These are phyloP conservation scores for Leptarthrus brevirostris DNA, from an alignment of 2,888 invertebrate genomes.

Conservation along the genomic window DNA sequence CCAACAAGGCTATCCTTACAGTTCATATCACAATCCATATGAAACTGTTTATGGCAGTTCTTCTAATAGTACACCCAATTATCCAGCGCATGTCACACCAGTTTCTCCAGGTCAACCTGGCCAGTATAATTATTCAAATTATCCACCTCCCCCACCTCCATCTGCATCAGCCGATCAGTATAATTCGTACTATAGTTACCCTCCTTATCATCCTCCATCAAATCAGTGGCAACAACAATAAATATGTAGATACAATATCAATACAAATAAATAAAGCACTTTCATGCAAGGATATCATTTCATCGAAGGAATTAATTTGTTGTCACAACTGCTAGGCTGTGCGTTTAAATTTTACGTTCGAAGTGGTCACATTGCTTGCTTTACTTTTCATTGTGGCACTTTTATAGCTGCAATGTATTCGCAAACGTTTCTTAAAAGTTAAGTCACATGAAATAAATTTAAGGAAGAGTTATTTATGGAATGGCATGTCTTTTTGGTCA, in stretches of 20 bases:
- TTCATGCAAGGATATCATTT: neutral
- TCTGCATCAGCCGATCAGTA: slow-evolving; percentile 23
- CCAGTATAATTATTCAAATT: slow-evolving; percentile 26
- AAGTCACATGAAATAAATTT: no score
- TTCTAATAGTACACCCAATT: neutral
- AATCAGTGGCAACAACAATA: slow-evolving; percentile 37
- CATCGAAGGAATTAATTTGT: slow-evolving; percentile 18
- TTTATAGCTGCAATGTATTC: no score
- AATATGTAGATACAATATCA: slow-evolving; percentile 23
- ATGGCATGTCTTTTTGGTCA: no score
- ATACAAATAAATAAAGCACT: no score
- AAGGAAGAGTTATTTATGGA: no score
- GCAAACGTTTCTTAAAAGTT: no score
- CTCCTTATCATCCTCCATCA: slow-evolving; percentile 23
- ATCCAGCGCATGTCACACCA: neutral
- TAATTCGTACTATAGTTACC: slow-evolving; percentile 31
- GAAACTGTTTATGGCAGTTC: slow-evolving; percentile 58
- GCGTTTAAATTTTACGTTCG: neutral
- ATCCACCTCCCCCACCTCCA: slow-evolving; percentile 19
- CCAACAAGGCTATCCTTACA: slow-evolving; percentile 58
- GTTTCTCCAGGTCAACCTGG: neutral
- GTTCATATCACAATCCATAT: slow-evolving; percentile 61
- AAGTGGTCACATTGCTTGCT: neutral
- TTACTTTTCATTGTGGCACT: no score
- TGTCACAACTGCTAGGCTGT: slow-evolving; percentile 12